Conservation (phyloP, 2,888 invertebrate species). For the Podabrus alpinus region DNA sequence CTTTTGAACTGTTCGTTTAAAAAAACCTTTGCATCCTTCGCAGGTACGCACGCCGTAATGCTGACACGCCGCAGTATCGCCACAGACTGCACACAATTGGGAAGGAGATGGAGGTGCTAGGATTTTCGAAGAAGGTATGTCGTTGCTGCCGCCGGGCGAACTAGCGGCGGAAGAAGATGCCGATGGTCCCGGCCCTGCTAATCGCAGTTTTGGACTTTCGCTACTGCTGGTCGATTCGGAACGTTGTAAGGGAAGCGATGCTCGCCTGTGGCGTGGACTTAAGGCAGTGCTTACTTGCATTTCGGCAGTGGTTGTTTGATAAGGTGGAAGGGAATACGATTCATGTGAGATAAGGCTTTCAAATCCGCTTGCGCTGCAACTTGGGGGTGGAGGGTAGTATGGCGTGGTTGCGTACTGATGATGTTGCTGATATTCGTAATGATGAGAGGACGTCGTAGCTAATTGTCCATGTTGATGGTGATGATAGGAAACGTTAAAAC, state of each 20-base stretch:
- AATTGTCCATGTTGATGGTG: conserved; percentile 60
- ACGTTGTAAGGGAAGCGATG: conserved; percentile 78
- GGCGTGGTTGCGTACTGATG: conserved; percentile 62
- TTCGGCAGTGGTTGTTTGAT: conserved; percentile 67
- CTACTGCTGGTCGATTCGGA: conserved; percentile 80
- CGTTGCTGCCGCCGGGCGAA: conserved; percentile 58
- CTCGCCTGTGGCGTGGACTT: conserved; percentile 69
- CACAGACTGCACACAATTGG: conserved; percentile 96
- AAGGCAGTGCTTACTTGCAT: conserved; percentile 69
- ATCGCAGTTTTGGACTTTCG: conserved; percentile 71
- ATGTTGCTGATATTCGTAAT: conserved; percentile 65
- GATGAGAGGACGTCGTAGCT: conserved; percentile 60
- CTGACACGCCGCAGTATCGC: conserved; percentile 97
- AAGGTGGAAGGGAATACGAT: conserved; percentile 72
- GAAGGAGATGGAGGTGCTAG: conserved; percentile 73
- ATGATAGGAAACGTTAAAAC: conserved; percentile 67
- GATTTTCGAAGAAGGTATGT: conserved; percentile 55
- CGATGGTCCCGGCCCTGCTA: conserved; percentile 62
- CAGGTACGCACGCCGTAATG: conserved; percentile 98
- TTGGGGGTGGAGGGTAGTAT: conserved; percentile 65
- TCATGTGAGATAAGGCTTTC: conserved; percentile 63
- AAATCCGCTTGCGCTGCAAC: conserved; percentile 56
- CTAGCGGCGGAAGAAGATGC: conserved; percentile 73
- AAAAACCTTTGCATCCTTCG: conserved; percentile 97
- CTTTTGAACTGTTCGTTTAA: conserved; percentile 97